Evolutionary conservation across 2,888 invertebrate species (phyloP).

Genomic region (Celastrina argiolus): DNA sequence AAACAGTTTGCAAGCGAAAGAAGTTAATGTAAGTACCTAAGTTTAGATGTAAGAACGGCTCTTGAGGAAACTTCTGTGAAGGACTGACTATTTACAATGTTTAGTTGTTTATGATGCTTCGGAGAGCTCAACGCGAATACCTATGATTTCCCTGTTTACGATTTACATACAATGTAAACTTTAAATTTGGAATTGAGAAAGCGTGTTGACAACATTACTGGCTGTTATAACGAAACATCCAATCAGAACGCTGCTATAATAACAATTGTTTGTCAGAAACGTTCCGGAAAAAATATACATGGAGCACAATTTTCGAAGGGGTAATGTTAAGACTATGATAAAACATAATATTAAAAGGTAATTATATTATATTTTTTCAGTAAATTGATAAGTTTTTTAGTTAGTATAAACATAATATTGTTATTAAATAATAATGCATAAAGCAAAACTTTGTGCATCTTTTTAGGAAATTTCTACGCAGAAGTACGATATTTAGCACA

Average conservation of each 20-base stretch:
- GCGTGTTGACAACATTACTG: not conserved
- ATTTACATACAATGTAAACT: not conserved
- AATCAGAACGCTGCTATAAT: not conserved
- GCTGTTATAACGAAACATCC: not conserved
- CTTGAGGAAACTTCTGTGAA: constrained; percentile 14
- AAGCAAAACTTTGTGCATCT: too few relatives aligned
- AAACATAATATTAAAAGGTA: too few relatives aligned
- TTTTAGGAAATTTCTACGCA: too few relatives aligned
- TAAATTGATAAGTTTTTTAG: too few relatives aligned
- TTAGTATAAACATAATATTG: too few relatives aligned
- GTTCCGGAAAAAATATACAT: too few relatives aligned
- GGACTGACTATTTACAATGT: constrained; percentile 20
- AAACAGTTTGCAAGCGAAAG: constrained; percentile 22
- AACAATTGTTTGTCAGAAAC: too few relatives aligned
- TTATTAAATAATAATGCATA: too few relatives aligned
- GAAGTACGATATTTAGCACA: too few relatives aligned
- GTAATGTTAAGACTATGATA: too few relatives aligned
- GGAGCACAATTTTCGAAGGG: too few relatives aligned
- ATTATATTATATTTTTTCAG: too few relatives aligned
- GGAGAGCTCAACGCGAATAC: not conserved
- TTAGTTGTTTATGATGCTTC: constrained; percentile 15
- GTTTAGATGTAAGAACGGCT: constrained; percentile 21
- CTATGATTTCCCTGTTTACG: not conserved
- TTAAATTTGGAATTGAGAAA: not conserved
- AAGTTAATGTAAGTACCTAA: constrained; percentile 21